phyloP scores from a whole-genome alignment of 2,797 vertebrate genomes.

The Enteromius anoplus region DNA sequence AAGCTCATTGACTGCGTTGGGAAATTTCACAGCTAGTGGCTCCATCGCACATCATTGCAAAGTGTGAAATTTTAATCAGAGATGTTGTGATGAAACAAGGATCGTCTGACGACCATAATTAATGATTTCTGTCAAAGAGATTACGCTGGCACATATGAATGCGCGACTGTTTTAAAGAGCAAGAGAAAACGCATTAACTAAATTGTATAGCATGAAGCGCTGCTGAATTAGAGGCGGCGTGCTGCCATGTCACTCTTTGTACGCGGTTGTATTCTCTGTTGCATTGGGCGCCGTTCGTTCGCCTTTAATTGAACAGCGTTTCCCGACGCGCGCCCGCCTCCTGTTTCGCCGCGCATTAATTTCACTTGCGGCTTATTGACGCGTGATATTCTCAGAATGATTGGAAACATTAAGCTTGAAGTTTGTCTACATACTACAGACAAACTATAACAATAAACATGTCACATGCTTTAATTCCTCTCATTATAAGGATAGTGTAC shows the following conservation, averaged over 20 bases:
- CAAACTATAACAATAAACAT: too few species aligned
- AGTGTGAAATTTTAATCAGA: slow-evolving; percentile 99
- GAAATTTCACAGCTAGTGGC: slow-evolving; percentile 91
- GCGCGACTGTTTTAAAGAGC: slow-evolving; percentile 86
- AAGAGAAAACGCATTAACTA: slow-evolving; percentile 80
- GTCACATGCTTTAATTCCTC: too few species aligned
- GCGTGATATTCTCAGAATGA: slow-evolving; percentile 72
- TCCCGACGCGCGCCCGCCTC: slow-evolving; percentile 74
- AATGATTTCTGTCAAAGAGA: slow-evolving; percentile 94
- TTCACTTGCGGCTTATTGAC: slow-evolving; percentile 73
- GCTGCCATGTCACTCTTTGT: slow-evolving; percentile 74
- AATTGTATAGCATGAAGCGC: slow-evolving; percentile 78
- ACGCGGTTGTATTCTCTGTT: slow-evolving; percentile 77
- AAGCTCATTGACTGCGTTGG: slow-evolving; percentile 82
- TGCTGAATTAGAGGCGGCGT: slow-evolving; percentile 70
- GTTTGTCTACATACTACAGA: too few species aligned
- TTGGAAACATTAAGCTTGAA: slow-evolving; percentile 47
- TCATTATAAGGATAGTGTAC: too few species aligned
- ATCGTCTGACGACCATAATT: slow-evolving; percentile 94
- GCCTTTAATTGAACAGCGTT: slow-evolving; percentile 80
- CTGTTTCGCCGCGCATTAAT: slow-evolving; percentile 73
- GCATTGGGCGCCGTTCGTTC: slow-evolving; percentile 75
- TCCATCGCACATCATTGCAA: slow-evolving; percentile 93
- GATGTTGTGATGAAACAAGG: slow-evolving; percentile 94
- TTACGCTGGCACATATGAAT: slow-evolving; percentile 89